Evolutionary conservation across 2,797 vertebrate genomes (phyloP).

Genomic region (Anolis apletophallus): DNA sequence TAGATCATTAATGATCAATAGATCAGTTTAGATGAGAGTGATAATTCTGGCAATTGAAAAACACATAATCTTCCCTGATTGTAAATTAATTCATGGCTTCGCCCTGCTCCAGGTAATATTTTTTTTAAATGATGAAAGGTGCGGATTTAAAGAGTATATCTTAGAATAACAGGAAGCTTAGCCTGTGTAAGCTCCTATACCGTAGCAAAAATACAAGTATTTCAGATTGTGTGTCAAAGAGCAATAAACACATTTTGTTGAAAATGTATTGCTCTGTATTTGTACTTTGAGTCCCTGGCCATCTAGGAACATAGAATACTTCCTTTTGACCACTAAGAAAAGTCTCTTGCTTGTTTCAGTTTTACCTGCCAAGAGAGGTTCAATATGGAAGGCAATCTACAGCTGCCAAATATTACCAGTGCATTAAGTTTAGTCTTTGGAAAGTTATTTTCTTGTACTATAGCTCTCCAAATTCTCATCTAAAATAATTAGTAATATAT

Average conservation of each 20-base stretch:
- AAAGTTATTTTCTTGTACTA: not conserved
- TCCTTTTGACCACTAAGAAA: not conserved
- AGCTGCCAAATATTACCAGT: not conserved
- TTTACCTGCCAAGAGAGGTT: not conserved
- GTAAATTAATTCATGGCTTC: slow-evolving; percentile 52
- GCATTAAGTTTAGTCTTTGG: not conserved
- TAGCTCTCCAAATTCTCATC: no score
- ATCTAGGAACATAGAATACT: not conserved
- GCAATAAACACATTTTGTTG: slow-evolving; percentile 32
- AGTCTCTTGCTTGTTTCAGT: not conserved
- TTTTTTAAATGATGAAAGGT: slow-evolving; percentile 37
- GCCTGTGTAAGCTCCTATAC: slow-evolving; percentile 37
- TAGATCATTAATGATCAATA: slow-evolving; percentile 73
- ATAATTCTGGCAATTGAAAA: slow-evolving; percentile 67
- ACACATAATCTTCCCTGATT: slow-evolving; percentile 46
- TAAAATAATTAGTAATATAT: not conserved
- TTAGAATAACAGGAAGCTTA: slow-evolving; percentile 42
- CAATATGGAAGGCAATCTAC: not conserved
- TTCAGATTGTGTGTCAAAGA: slow-evolving; percentile 43
- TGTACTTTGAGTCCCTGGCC: slow-evolving; percentile 19
- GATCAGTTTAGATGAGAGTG: slow-evolving; percentile 64
- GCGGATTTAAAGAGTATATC: slow-evolving; percentile 42
- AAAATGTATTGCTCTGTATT: slow-evolving; percentile 30
- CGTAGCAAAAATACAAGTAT: slow-evolving; percentile 9
- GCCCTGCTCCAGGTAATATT: slow-evolving; percentile 32